Base-by-base conservation (phyloP, 2,113 vertebrate genomes). In the Neolamprologus hecqui region DNA sequence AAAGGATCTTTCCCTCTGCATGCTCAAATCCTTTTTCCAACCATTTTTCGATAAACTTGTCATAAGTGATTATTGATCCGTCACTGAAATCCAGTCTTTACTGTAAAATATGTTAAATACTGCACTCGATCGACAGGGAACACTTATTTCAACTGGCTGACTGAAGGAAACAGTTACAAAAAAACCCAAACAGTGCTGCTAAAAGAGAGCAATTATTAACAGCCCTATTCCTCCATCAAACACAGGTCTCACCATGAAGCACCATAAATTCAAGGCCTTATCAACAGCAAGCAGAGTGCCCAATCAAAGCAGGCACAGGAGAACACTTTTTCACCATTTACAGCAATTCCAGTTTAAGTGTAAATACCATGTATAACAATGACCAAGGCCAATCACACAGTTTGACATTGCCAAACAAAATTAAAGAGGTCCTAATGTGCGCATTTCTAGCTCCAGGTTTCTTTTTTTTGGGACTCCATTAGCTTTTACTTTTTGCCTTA, bases 81-180 rank as follows among this genome's bases (percentile, higher is more conserved):
- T 42, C 53, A 79, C 3, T n/a, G 42, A 86, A 45, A 86, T 40
- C 12, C 15, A 23, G 28, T 19, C 14, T 49, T 42, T 45, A 40
- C 4, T 42, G 23, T 23, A 5, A 82, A 65, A 26, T 4, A 0
- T 14, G 35, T 23, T 26, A 17, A 17, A 85, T 47, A 10, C 6
- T 31, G 19, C 3, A 28, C 19, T 17, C 10, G 3, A 51, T 4
- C 2, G 1, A 81, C 13, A 49, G 9, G 65, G 5, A 21, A 2
- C 6, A n/a, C 19, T 77, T 1, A 49, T 19, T 14, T 28, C 28
- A 0, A 73, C 15, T 10, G 0, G 26, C 15, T 54, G 19, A 82
- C 10, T 9, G 68, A 35, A 23, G 33, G 13, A 60, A 51, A 37
- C 47, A 19, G 63, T 23, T 58, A 0, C 2, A 49, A 21, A 23